Percentiles rank a stretch among this genome's conserved stretches.
Evolutionary conservation across 2,888 invertebrate species (phyloP).

Genomic region (Fragum fragum): DNA sequence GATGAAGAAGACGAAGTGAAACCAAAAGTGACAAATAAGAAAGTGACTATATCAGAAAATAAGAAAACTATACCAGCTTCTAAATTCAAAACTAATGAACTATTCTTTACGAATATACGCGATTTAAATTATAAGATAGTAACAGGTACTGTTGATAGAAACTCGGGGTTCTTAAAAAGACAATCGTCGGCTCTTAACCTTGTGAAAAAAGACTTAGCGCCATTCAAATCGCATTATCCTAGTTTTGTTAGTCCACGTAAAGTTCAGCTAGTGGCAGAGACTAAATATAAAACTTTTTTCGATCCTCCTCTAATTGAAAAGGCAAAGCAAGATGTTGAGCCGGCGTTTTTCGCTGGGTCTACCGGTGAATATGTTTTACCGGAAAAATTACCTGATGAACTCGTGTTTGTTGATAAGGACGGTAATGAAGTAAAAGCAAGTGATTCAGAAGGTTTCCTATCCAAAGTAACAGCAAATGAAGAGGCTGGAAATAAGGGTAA

Average conservation of each 20-base stretch:
- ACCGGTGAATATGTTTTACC: slow-evolving; percentile 72
- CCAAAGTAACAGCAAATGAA: slow-evolving; percentile 31
- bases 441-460: slow-evolving; percentile 48
- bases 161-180: slow-evolving; percentile 62
- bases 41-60: slow-evolving; percentile 57
- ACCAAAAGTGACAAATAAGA: slow-evolving; percentile 50
- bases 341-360: slow-evolving; percentile 77
- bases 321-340: slow-evolving; percentile 74
- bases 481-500: slow-evolving; percentile 29
- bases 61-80: slow-evolving; percentile 26
- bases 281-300: slow-evolving; percentile 73
- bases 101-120: slow-evolving; percentile 78
- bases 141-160: slow-evolving; percentile 69
- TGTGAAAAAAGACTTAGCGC: slow-evolving; percentile 31
- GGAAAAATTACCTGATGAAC: slow-evolving; percentile 73
- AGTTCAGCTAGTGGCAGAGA: slow-evolving; percentile 63
- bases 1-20: slow-evolving; percentile 55
- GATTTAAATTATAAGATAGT: slow-evolving; percentile 79
- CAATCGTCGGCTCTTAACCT: slow-evolving; percentile 24
- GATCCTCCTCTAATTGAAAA: slow-evolving; percentile 81
- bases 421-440: slow-evolving; percentile 60
- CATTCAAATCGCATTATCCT: slow-evolving; percentile 66
- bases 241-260: slow-evolving; percentile 81
- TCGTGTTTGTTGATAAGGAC: slow-evolving; percentile 69
- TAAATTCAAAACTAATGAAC: slow-evolving; percentile 47